phyloP scores from a whole-genome alignment of 2,113 vertebrate genomes.

The Larimichthys polyactis region DNA sequence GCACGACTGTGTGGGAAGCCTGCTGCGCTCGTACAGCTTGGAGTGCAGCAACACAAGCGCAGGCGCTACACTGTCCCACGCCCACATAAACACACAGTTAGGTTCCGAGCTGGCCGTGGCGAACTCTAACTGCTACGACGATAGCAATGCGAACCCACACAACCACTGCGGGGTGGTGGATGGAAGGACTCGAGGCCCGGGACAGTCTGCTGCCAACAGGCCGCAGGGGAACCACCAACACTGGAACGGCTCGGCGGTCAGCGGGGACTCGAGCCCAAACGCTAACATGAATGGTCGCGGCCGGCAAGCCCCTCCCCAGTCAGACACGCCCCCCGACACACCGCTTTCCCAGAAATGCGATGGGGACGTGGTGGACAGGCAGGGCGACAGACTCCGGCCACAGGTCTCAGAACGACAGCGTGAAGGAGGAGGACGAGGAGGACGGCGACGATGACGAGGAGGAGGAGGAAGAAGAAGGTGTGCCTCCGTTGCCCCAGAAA shows the following conservation, averaged over 20 bases:
- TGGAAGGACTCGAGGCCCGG: constrained; percentile 78
- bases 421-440: constrained; percentile 31
- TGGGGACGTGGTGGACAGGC: not conserved
- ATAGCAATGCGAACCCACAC: constrained; percentile 85
- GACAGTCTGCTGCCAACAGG: constrained; percentile 64
- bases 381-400: constrained; percentile 27
- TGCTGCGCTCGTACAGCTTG: constrained; percentile 84
- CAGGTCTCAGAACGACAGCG: constrained; percentile 45
- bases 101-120: constrained; percentile 67
- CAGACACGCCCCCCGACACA: constrained; percentile 85
- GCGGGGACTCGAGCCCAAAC: constrained; percentile 67
- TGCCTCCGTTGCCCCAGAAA: constrained; percentile 87
- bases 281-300: constrained; percentile 81
- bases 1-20: constrained; percentile 85
- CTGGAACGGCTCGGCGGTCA: constrained; percentile 85
- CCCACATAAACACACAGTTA: constrained; percentile 64
- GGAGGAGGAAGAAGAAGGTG: constrained; percentile 64
- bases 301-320: constrained; percentile 84
- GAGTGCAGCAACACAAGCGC: constrained; percentile 76
- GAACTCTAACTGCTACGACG: constrained; percentile 85
- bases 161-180: constrained; percentile 77
- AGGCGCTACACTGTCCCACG: constrained; percentile 54
- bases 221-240: constrained; percentile 81
- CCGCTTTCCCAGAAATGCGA: constrained; percentile 76
- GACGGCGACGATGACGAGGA: constrained; percentile 42